Evolutionary conservation across 1,140 invertebrate genomes (phyloP).

Genomic region (Sesamia nonagrioides): DNA sequence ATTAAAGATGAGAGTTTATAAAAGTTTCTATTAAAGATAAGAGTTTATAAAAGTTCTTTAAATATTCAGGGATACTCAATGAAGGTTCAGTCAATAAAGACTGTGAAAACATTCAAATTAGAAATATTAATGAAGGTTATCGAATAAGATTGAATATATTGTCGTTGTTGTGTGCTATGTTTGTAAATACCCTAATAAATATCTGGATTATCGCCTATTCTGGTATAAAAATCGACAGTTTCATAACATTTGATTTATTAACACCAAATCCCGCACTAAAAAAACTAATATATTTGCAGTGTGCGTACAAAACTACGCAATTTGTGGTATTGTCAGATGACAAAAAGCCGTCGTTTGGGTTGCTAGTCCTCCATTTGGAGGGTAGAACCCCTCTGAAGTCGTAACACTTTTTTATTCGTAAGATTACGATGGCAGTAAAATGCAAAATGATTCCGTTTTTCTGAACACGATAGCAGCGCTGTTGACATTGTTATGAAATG

Average conservation of each 20-base stretch:
- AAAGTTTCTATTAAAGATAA: not conserved
- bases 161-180: not conserved
- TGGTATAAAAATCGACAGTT: not conserved
- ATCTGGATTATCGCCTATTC: not conserved
- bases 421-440: constrained; percentile 68
- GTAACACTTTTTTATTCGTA: constrained; percentile 67
- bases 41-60: not conserved
- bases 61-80: not conserved
- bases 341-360: constrained; percentile 70
- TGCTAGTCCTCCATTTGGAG: constrained; percentile 59
- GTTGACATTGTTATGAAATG: constrained; percentile 31
- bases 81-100: not conserved
- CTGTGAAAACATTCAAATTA: no score
- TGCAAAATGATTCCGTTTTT: constrained; percentile 63
- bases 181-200: not conserved
- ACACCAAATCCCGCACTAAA: constrained; percentile 11
- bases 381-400: constrained; percentile 52
- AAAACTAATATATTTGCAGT: constrained; percentile 20
- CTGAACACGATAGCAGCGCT: constrained; percentile 25
- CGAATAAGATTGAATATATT: no score
- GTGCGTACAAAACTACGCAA: constrained; percentile 52
- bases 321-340: constrained; percentile 69
- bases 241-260: constrained; percentile 20
- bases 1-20: not conserved
- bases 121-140: no score